Evolutionary conservation across 1,140 invertebrate species (phyloP).

Genomic region (Tetranychus cinnabarinus): DNA sequence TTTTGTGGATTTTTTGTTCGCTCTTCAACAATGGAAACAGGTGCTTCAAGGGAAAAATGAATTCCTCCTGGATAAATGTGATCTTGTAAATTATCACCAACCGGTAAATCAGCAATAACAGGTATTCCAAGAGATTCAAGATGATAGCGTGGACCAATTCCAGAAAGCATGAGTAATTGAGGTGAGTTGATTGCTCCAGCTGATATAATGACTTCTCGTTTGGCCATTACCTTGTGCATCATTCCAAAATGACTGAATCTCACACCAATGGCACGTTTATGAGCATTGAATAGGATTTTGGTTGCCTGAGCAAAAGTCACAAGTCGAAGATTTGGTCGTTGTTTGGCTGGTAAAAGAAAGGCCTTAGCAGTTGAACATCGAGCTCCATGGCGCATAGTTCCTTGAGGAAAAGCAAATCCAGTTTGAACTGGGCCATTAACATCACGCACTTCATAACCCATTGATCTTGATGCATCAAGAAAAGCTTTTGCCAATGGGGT

Average conservation of each 20-base stretch:
- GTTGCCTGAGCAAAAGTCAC: slow-evolving; percentile 60
- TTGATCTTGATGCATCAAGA: slow-evolving; percentile 46
- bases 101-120: slow-evolving; percentile 21
- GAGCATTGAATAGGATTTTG: slow-evolving; percentile 53
- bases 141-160: slow-evolving; percentile 49
- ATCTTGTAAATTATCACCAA: slow-evolving; percentile 25
- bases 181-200: slow-evolving; percentile 55
- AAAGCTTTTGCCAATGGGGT: slow-evolving; percentile 54
- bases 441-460: slow-evolving; percentile 53
- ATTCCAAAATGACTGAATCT: slow-evolving; percentile 39
- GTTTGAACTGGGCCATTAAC: slow-evolving; percentile 57
- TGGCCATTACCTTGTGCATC: slow-evolving; percentile 35
- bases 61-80: slow-evolving; percentile 15
- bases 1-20: slow-evolving; percentile 45
- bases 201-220: slow-evolving; percentile 50
- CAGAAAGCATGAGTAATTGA: slow-evolving; percentile 65
- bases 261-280: slow-evolving; percentile 49
- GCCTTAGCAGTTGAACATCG: slow-evolving; percentile 72
- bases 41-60: slow-evolving; percentile 8
- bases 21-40: slow-evolving; percentile 42
- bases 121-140: slow-evolving; percentile 11
- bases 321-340: slow-evolving; percentile 58
- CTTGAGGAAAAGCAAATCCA: slow-evolving; percentile 32
- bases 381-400: slow-evolving; percentile 57
- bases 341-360: slow-evolving; percentile 53